phyloP scores from a whole-genome alignment of 2,113 vertebrate species.

The Lepus europaeus region DNA sequence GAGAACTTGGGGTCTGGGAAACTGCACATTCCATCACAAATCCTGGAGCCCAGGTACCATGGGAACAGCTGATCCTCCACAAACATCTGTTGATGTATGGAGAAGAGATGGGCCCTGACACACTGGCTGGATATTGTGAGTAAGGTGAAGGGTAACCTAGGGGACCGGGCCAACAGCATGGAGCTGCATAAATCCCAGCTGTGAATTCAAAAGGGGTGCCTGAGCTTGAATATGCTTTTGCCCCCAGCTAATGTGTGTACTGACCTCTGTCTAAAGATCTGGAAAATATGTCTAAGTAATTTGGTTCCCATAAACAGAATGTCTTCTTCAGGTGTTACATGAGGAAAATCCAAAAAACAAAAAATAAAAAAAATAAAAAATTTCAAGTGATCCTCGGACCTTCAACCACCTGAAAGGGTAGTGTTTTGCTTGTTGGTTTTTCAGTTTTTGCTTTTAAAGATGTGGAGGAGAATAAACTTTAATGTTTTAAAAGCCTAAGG shows the following conservation, averaged over 20 bases:
- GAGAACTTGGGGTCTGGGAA: slow-evolving; percentile 61
- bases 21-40: slow-evolving; percentile 63
- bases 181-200: slow-evolving; percentile 57
- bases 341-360: slow-evolving; percentile 54
- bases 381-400: slow-evolving; percentile 12
- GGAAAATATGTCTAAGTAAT: slow-evolving; percentile 67
- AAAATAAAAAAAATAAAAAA: background rate
- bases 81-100: slow-evolving; percentile 55
- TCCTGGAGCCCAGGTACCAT: slow-evolving; percentile 63
- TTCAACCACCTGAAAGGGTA: slow-evolving; percentile 7
- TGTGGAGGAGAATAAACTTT: background rate
- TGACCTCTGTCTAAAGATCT: slow-evolving; percentile 68
- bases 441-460: background rate
- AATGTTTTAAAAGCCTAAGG: background rate
- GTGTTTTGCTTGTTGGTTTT: too few relatives aligned
- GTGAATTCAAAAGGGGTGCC: slow-evolving; percentile 53
- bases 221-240: slow-evolving; percentile 42
- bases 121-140: slow-evolving; percentile 58
- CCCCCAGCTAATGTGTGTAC: slow-evolving; percentile 50
- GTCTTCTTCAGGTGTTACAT: slow-evolving; percentile 51
- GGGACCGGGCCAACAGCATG: background rate
- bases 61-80: slow-evolving; percentile 72
- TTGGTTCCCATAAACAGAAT: slow-evolving; percentile 58
- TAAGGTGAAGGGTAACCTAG: slow-evolving; percentile 66
- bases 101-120: slow-evolving; percentile 64